These are phyloP conservation scores for Gouania willdenowi DNA, from an alignment of 2,797 vertebrate species.

Conservation along the genomic window DNA sequence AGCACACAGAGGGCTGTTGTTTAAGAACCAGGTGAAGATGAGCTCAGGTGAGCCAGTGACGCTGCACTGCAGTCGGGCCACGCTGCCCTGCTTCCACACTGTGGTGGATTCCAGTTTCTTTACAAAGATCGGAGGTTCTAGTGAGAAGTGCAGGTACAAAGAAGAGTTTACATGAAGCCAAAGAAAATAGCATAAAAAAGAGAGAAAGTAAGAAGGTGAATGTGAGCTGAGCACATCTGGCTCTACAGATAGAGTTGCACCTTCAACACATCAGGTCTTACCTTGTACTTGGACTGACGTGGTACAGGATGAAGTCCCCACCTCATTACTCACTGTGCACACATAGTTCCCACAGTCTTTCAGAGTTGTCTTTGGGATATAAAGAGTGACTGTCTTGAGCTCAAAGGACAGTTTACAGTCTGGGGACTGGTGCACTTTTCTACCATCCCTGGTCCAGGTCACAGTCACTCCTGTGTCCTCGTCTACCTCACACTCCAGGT, in stretches of 20 bases:
- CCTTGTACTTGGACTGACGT: slow-evolving; percentile 82
- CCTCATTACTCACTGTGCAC: slow-evolving; percentile 84
- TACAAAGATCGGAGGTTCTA: slow-evolving; percentile 71
- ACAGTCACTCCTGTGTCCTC: slow-evolving; percentile 85
- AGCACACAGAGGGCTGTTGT: slow-evolving; percentile 78
- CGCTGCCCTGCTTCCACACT: slow-evolving; percentile 82
- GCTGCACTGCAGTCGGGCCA: slow-evolving; percentile 80
- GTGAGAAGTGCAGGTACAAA: slow-evolving; percentile 20
- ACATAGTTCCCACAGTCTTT: slow-evolving; percentile 86
- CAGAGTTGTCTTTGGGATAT: slow-evolving; percentile 83
- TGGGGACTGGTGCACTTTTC: slow-evolving; percentile 83
- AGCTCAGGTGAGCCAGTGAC: slow-evolving; percentile 88
- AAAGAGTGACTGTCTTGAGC: slow-evolving; percentile 83
- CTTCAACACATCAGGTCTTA: slow-evolving; percentile 77
- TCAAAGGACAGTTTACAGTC: slow-evolving; percentile 90
- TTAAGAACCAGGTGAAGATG: slow-evolving; percentile 85
- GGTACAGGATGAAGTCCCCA: slow-evolving; percentile 83
- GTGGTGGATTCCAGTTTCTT: slow-evolving; percentile 85
- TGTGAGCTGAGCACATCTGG: neutral
- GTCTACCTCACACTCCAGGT: slow-evolving; percentile 85
- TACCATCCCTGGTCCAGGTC: slow-evolving; percentile 83
- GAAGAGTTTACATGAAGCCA: slow-evolving; percentile 13
- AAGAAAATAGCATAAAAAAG: slow-evolving; percentile 11
- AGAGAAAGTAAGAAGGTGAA: slow-evolving; percentile 5
- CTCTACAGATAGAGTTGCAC: no score